phyloP scores from a whole-genome alignment of 2,888 invertebrate genomes.

The Rosalia funebris region DNA sequence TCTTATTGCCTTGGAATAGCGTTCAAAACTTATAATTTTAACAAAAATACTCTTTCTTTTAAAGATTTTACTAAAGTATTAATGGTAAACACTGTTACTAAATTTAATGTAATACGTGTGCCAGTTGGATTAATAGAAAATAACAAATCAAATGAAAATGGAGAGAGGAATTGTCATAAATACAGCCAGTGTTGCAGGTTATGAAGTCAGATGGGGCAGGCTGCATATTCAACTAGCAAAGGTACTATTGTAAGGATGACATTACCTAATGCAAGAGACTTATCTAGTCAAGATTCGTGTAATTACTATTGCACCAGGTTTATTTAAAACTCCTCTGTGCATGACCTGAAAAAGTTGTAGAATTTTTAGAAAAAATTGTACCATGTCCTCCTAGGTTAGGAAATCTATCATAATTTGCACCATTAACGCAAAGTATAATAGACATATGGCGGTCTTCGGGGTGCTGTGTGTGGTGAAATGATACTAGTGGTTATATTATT shows the following conservation, averaged over 20 bases:
- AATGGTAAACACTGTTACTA: slow-evolving; percentile 66
- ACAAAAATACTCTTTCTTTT: slow-evolving; percentile 80
- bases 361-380: too few species aligned
- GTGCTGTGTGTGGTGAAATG: too few species aligned
- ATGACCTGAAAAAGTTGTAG: too few species aligned
- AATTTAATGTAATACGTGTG: slow-evolving; percentile 92
- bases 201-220: slow-evolving; percentile 95
- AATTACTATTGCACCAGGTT: neutral
- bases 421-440: too few species aligned
- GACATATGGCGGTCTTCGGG: too few species aligned
- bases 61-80: slow-evolving; percentile 81
- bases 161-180: slow-evolving; percentile 95
- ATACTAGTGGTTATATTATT: too few species aligned
- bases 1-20: slow-evolving; percentile 92
- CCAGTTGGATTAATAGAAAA: slow-evolving; percentile 83
- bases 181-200: slow-evolving; percentile 95
- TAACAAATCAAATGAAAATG: slow-evolving; percentile 83
- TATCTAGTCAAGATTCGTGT: slow-evolving; percentile 65
- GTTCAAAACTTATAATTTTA: slow-evolving; percentile 88
- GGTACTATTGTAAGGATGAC: slow-evolving; percentile 96
- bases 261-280: slow-evolving; percentile 92
- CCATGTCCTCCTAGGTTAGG: too few species aligned
- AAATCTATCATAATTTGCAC: too few species aligned
- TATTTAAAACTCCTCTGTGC: too few species aligned
- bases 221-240: slow-evolving; percentile 92